A percentile compares a stretch with the other conserved stretches of the same genome.
Conservation (phyloP, 2,888 invertebrate genomes). For the Clanis bilineata region DNA sequence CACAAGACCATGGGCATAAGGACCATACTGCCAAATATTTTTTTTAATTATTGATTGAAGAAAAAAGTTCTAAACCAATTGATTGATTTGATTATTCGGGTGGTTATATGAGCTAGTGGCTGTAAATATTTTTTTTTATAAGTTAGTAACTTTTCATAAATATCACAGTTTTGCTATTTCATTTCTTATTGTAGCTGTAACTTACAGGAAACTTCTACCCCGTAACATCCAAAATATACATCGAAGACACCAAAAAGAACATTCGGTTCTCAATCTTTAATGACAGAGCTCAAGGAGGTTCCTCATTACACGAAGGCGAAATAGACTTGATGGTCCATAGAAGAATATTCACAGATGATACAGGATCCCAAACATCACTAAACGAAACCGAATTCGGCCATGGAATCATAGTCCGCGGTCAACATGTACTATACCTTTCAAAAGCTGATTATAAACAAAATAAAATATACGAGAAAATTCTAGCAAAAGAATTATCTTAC, state of each 20-base stretch:
- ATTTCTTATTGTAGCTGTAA: neutral
- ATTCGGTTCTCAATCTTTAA: conserved; percentile 84
- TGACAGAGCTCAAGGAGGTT: conserved; percentile 91
- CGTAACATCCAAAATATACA: conserved; percentile 89
- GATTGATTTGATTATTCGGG: too few species aligned
- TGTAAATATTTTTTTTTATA: too few species aligned
- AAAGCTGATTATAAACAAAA: conserved; percentile 51
- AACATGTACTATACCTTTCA: conserved; percentile 55
- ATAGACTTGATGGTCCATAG: conserved; percentile 93
- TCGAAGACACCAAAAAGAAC: conserved; percentile 79
- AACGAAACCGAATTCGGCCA: conserved; percentile 48
- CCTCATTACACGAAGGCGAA: conserved; percentile 87
- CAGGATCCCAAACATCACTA: conserved; percentile 38
- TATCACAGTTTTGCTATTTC: too few species aligned
- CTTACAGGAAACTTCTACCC: conserved; percentile 92
- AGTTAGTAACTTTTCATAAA: too few species aligned
- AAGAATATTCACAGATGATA: conserved; percentile 90
- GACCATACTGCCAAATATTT: too few species aligned
- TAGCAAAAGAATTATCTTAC: conserved; percentile 58
- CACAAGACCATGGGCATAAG: too few species aligned
- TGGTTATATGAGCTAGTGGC: too few species aligned
- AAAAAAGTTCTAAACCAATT: too few species aligned
- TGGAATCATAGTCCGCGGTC: conserved; percentile 48
- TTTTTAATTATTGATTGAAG: too few species aligned
- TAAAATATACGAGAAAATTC: conserved; percentile 61